Percentiles rank a stretch among this genome's conserved stretches.
phyloP scores from a whole-genome alignment of 2,113 vertebrate genomes.

The Caloenas nicobarica region DNA sequence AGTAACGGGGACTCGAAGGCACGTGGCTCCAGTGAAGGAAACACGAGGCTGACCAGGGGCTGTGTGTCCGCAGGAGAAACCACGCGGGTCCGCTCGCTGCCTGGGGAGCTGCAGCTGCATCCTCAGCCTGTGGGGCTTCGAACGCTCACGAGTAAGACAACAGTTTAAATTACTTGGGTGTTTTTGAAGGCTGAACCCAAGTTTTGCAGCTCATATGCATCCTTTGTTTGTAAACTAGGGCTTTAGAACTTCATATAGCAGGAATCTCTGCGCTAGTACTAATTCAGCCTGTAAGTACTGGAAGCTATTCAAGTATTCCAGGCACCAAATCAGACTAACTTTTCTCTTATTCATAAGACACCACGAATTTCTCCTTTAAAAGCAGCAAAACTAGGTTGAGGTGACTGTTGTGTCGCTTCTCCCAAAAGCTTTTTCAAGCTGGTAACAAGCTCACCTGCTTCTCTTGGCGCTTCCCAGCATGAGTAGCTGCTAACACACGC shows the following conservation, averaged over 20 bases:
- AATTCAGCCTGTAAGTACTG: background rate
- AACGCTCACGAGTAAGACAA: background rate
- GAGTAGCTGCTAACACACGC: background rate
- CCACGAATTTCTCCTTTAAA: background rate
- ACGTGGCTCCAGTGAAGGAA: background rate
- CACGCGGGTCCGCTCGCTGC: background rate
- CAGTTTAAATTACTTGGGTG: background rate
- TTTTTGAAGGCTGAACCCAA: background rate
- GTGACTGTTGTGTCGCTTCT: background rate
- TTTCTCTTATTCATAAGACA: background rate
- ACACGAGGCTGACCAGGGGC: too few species aligned
- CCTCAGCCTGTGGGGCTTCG: background rate
- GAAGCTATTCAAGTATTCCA: background rate
- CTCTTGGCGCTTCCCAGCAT: background rate
- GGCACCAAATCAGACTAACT: background rate
- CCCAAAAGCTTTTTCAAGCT: background rate
- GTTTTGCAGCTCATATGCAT: background rate
- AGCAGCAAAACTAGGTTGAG: background rate
- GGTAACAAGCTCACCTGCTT: background rate
- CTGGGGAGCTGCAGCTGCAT: background rate
- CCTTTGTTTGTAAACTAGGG: background rate
- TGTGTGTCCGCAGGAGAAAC: too few species aligned
- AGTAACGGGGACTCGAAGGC: background rate
- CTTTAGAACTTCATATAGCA: background rate
- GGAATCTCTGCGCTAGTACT: background rate